Percentiles rank a stretch among this genome's conserved stretches.
These are phyloP conservation scores for Sesia apiformis DNA, from an alignment of 2,888 invertebrate genomes.

Conservation along the genomic window DNA sequence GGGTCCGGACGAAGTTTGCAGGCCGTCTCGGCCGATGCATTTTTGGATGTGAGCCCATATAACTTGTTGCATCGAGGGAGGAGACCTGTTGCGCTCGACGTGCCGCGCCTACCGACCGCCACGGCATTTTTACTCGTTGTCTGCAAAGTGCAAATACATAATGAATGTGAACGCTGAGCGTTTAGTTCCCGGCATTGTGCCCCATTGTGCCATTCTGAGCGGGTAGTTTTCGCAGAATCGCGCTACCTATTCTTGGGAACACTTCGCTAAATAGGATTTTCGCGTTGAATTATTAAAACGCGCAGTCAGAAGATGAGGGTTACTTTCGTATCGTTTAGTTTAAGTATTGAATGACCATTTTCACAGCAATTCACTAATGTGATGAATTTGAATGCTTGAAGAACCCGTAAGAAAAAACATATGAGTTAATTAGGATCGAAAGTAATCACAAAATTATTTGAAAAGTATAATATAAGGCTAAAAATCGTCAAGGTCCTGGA, in stretches of 20 bases:
- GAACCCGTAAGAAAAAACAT: no score
- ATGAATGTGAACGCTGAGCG: slow-evolving; percentile 55
- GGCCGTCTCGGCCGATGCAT: slow-evolving; percentile 57
- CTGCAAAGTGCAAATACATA: slow-evolving; percentile 66
- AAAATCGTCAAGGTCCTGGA: no score
- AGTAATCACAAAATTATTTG: no score
- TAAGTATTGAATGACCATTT: no score
- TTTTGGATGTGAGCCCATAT: slow-evolving; percentile 71
- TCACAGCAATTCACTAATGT: no score
- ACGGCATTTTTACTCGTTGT: slow-evolving; percentile 57
- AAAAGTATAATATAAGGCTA: no score
- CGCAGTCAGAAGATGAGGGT: no score
- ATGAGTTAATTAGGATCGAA: no score
- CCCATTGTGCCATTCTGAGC: background rate
- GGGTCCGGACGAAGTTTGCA: slow-evolving; percentile 36
- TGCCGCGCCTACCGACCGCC: slow-evolving; percentile 34
- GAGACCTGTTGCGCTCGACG: slow-evolving; percentile 58
- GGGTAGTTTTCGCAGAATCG: background rate
- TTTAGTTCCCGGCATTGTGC: slow-evolving; percentile 24
- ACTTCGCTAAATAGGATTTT: background rate
- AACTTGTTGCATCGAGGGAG: slow-evolving; percentile 64
- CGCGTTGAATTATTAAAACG: background rate
- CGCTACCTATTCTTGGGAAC: background rate
- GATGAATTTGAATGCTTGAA: no score
- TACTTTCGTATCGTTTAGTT: no score